Evolutionary conservation across 2,888 invertebrate genomes (phyloP).

Genomic region (Thera britannica): DNA sequence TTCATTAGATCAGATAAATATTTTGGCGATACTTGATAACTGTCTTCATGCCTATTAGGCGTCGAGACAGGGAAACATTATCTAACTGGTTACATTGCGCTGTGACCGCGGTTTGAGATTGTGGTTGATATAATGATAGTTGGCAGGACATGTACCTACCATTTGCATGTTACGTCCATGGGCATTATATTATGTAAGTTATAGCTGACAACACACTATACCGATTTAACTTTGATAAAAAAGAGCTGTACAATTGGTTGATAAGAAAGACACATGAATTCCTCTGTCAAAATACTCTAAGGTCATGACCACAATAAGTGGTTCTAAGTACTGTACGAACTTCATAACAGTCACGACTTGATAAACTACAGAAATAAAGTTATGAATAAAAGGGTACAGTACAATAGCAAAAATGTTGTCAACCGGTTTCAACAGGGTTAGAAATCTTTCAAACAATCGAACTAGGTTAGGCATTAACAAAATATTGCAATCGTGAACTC

Average conservation of each 20-base stretch:
- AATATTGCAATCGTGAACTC: slow-evolving; percentile 51
- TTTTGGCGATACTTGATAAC: too few relatives aligned
- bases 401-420: slow-evolving; percentile 27
- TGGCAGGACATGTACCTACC: not conserved
- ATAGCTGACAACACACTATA: not conserved
- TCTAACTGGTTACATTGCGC: slow-evolving; percentile 56
- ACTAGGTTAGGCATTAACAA: slow-evolving; percentile 53
- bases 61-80: slow-evolving; percentile 67
- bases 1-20: too few relatives aligned
- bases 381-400: slow-evolving; percentile 20
- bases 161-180: not conserved
- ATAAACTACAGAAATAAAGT: slow-evolving; percentile 3
- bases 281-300: slow-evolving; percentile 9
- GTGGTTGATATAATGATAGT: slow-evolving; percentile 10
- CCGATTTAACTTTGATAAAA: not conserved
- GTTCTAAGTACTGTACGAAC: not conserved
- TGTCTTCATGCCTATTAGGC: too few relatives aligned
- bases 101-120: slow-evolving; percentile 21
- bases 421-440: slow-evolving; percentile 44
- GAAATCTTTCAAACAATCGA: slow-evolving; percentile 48
- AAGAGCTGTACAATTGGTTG: not conserved
- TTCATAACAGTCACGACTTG: slow-evolving; percentile 3
- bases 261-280: not conserved
- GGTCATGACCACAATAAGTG: slow-evolving; percentile 3
- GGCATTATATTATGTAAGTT: not conserved